Percentiles rank a stretch among this genome's conserved stretches.
These are phyloP conservation scores for Corythornis vintsioides DNA, from an alignment of 2,113 vertebrate genomes.

Conservation along the genomic window DNA sequence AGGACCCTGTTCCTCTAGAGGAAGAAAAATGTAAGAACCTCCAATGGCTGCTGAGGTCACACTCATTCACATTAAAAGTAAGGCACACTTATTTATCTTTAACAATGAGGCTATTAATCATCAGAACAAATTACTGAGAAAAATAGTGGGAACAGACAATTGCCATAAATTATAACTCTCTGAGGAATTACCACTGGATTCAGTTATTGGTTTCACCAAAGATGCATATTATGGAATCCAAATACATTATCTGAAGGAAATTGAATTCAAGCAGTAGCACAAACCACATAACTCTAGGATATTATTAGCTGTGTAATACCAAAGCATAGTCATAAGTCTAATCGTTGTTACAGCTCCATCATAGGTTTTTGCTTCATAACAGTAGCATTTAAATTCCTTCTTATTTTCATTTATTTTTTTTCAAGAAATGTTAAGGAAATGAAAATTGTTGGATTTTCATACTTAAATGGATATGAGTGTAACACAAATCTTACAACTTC, in stretches of 20 bases:
- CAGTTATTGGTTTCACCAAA: conserved; percentile 51
- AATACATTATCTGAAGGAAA: conserved; percentile 49
- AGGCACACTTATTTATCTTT: conserved; percentile 39
- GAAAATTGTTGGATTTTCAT: not conserved
- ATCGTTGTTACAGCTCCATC: not conserved
- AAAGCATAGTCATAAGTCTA: not conserved
- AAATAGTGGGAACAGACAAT: conserved; percentile 45
- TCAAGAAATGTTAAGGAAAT: not conserved
- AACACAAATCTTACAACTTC: not conserved
- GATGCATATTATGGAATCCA: conserved; percentile 14
- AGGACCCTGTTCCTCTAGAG: not conserved
- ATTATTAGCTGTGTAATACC: not conserved
- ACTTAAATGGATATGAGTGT: not conserved
- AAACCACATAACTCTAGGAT: not conserved
- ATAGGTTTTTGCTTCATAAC: conserved; percentile 12
- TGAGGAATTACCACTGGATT: conserved; percentile 18
- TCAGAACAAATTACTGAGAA: conserved; percentile 41
- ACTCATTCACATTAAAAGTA: conserved; percentile 26
- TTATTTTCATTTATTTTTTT: not conserved
- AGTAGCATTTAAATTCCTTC: not conserved
- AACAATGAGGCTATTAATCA: conserved; percentile 49
- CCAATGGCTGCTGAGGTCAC: conserved; percentile 31
- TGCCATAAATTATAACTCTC: conserved; percentile 57
- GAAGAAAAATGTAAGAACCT: not conserved
- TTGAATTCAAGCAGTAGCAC: not conserved